These are phyloP conservation scores for Aspidapion aeneum DNA, from an alignment of 2,888 invertebrate species.

Conservation along the genomic window DNA sequence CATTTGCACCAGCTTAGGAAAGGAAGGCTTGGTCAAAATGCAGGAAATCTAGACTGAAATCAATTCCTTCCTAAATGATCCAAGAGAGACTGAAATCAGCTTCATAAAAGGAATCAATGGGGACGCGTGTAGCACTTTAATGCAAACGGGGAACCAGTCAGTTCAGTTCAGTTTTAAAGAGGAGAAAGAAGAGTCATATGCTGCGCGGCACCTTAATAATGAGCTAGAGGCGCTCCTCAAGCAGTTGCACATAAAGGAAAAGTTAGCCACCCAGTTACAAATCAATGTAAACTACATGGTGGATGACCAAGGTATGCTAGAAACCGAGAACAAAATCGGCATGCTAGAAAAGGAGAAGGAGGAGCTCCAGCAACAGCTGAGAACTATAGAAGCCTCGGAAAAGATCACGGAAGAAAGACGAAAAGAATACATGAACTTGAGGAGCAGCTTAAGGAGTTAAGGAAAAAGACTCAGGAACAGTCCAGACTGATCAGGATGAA, in stretches of 20 bases:
- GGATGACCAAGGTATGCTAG: conserved; percentile 50
- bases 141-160: too few relatives aligned
- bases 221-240: conserved; percentile 69
- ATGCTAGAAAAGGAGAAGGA: conserved; percentile 71
- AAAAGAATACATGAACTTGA: conserved; percentile 74
- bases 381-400: conserved; percentile 42
- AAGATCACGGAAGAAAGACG: conserved; percentile 73
- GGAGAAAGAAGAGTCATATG: conserved; percentile 62
- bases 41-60: too few relatives aligned
- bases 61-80: too few relatives aligned
- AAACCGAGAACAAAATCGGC: conserved; percentile 64
- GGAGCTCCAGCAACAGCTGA: conserved; percentile 64
- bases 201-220: conserved; percentile 62
- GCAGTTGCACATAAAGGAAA: conserved; percentile 62
- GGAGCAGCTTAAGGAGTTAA: conserved; percentile 66
- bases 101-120: too few relatives aligned
- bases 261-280: conserved; percentile 61
- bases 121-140: too few relatives aligned
- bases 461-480: conserved; percentile 57
- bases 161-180: too few relatives aligned
- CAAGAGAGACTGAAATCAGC: too few relatives aligned
- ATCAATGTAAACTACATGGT: conserved; percentile 51
- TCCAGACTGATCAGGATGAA: conserved; percentile 64
- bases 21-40: too few relatives aligned
- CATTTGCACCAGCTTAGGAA: too few relatives aligned